Base-by-base conservation (phyloP, 2,113 vertebrate species). In the Coreoperca whiteheadi region DNA sequence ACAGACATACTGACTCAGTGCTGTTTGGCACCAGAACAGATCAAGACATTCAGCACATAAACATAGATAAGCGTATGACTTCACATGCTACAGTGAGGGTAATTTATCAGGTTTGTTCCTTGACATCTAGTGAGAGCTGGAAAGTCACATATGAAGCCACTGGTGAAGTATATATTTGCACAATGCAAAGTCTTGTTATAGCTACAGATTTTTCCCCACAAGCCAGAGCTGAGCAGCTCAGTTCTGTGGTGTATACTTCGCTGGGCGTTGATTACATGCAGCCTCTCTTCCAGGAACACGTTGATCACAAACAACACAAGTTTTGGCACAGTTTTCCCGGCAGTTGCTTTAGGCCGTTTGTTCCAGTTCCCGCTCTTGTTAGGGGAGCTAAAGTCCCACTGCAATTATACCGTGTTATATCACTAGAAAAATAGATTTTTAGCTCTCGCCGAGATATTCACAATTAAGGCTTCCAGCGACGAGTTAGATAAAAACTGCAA, bases 301-400 rank as follows among this genome's bases (percentile, higher is more conserved):
- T 85, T 90, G 83, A 90, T 89, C 89, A 83, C 82, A 90, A 88
- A 89, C 88, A 87, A 84, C 86, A 85, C 76, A 74, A 77, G 64
- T 83, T 87, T 60, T 90, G 88, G 91, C 89, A 83, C 74, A 50
- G 75, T 83, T 77, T 73, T 66, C 59, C 76, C 84, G 91, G 83
- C 88, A 88, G 83, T 79, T 50, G 77, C 73, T 37, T 46, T 15
- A 18, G 67, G 64, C 57, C 39, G 71, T 87, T 90, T 91, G 91
- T 82, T 90, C 87, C 64, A 86, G 78, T 89, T 91, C 83, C 66
- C 59, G 25, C 73, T 89, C 82, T 81, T 83, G 87, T 43, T 85
- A 59, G 1, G 88, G 88, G 88, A 93, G 78, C 78, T 77, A 1
- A 77, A 80, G 43, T 91, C 88, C 85, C 90, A 77, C 23, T 63